phyloP scores from a whole-genome alignment of 2,797 vertebrate species.

The Sebastes vulpes region DNA sequence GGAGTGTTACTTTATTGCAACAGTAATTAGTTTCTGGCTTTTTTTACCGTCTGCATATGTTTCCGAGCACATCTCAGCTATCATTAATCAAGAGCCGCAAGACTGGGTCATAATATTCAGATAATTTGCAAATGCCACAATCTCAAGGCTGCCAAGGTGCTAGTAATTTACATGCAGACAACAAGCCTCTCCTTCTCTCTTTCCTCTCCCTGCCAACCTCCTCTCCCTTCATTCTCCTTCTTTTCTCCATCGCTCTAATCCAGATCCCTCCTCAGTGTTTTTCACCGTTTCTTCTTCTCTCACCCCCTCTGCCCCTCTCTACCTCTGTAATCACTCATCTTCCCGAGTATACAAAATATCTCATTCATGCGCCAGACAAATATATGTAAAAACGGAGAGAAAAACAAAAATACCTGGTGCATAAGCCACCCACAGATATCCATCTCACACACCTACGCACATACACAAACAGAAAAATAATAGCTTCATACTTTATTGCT shows the following conservation, averaged over 20 bases:
- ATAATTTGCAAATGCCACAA: slow-evolving; percentile 76
- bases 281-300: slow-evolving; percentile 17
- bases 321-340: slow-evolving; percentile 50
- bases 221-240: slow-evolving; percentile 2
- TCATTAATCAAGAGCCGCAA: slow-evolving; percentile 74
- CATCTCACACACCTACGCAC: slow-evolving; percentile 60
- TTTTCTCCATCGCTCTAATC: slow-evolving; percentile 31
- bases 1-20: slow-evolving; percentile 55
- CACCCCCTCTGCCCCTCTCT: slow-evolving; percentile 11
- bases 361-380: slow-evolving; percentile 54
- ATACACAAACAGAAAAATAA: slow-evolving; percentile 62
- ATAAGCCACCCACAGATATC: slow-evolving; percentile 65
- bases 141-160: slow-evolving; percentile 65
- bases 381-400: slow-evolving; percentile 34
- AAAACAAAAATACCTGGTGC: slow-evolving; percentile 45
- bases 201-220: slow-evolving; percentile 43
- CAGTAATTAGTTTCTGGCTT: slow-evolving; percentile 52
- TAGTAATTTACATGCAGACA: slow-evolving; percentile 69
- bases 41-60: slow-evolving; percentile 48
- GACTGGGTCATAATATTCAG: slow-evolving; percentile 73
- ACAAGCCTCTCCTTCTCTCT: slow-evolving; percentile 49
- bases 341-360: slow-evolving; percentile 23
- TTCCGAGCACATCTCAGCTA: slow-evolving; percentile 62
- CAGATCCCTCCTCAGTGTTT: slow-evolving; percentile 12
- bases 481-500: slow-evolving; percentile 54